Percentiles rank a stretch among this genome's conserved stretches.
Conservation (phyloP, 2,797 vertebrate species). For the Phoebastria nigripes region DNA sequence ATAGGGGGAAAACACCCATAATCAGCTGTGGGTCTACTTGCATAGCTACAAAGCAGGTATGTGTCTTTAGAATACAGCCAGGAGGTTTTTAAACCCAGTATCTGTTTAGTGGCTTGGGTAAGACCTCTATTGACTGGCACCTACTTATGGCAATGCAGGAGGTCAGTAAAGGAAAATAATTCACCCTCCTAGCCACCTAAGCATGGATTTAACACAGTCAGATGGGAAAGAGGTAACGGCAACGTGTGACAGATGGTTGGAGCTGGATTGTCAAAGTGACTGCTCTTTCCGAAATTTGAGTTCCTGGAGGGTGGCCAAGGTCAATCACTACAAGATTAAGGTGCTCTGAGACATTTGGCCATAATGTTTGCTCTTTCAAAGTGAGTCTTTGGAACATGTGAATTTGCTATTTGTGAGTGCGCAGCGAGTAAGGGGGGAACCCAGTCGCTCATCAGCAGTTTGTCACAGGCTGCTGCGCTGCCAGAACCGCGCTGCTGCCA, state of each 20-base stretch:
- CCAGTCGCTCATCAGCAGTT: fast-evolving
- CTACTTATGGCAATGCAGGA: neutral
- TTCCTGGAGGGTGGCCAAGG: constrained; percentile 6
- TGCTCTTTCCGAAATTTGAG: neutral
- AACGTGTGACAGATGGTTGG: neutral
- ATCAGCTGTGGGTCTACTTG: neutral
- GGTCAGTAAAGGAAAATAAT: neutral
- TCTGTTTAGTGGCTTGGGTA: neutral
- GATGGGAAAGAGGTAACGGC: neutral
- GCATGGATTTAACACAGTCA: neutral
- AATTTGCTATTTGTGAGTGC: neutral
- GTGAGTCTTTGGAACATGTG: neutral
- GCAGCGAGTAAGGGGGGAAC: neutral
- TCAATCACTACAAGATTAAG: constrained; percentile 22
- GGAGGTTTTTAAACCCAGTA: neutral
- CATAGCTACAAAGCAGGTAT: neutral
- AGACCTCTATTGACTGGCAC: neutral
- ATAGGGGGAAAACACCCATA: neutral
- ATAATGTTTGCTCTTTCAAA: neutral
- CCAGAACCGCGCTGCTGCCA: neutral
- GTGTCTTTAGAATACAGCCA: neutral
- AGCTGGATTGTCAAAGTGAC: neutral
- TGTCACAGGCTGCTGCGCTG: neutral
- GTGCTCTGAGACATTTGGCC: neutral
- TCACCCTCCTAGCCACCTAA: neutral